A percentile compares a stretch with the other conserved stretches of the same genome.
phyloP scores from a whole-genome alignment of 2,113 vertebrate genomes.

The Thryonomys swinderianus region DNA sequence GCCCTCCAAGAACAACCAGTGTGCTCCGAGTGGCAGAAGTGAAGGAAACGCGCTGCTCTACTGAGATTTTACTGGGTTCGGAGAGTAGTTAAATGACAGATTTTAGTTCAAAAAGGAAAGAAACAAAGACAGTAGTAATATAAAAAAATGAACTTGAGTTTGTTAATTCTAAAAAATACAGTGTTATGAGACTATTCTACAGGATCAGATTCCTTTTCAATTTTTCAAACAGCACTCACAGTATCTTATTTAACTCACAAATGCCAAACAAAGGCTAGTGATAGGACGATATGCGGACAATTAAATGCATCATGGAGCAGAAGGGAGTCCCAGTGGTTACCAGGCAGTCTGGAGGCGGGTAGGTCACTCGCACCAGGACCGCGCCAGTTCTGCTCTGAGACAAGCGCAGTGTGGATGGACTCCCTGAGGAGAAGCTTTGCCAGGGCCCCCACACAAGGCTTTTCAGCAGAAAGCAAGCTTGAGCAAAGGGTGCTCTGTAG shows the following conservation, averaged over 20 bases:
- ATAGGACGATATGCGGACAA: background rate
- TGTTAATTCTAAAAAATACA: background rate
- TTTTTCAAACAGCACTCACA: background rate
- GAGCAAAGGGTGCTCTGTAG: background rate
- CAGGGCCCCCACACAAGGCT: background rate
- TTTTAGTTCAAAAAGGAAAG: conserved; percentile 30
- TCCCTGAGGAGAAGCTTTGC: background rate
- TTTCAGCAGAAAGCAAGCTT: background rate
- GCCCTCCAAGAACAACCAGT: background rate
- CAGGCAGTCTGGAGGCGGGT: background rate
- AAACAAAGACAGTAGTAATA: background rate
- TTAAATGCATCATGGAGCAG: background rate
- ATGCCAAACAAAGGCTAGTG: background rate
- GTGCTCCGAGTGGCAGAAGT: background rate
- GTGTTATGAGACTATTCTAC: background rate
- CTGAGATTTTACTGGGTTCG: background rate
- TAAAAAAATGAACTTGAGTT: no score
- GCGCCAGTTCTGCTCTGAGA: background rate
- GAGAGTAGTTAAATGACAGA: conserved; percentile 17
- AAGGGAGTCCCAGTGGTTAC: background rate
- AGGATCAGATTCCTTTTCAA: conserved; percentile 22
- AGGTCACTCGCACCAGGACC: background rate
- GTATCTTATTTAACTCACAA: conserved; percentile 35
- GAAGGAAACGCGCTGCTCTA: background rate
- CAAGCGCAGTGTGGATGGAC: background rate